A percentile compares a stretch with the other conserved stretches of the same genome.
Evolutionary conservation across 2,113 vertebrate species (phyloP).

Genomic region (Prochilodus magdalenae): DNA sequence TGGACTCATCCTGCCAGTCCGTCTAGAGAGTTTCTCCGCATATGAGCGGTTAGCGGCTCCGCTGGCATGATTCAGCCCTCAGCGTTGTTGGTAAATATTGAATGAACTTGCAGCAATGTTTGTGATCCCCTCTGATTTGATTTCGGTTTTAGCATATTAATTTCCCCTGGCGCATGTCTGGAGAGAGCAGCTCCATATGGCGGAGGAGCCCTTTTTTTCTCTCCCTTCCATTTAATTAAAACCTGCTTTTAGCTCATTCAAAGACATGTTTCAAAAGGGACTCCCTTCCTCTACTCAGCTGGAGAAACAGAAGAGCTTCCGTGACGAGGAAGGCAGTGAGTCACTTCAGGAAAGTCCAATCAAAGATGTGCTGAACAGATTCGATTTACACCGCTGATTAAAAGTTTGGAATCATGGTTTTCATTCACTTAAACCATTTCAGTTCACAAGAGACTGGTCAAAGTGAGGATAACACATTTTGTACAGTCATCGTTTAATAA

Average conservation of each 20-base stretch:
- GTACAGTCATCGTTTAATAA: too few relatives aligned
- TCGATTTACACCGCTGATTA: too few relatives aligned
- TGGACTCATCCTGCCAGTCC: neutral
- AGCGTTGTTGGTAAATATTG: constrained; percentile 32
- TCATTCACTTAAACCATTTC: too few relatives aligned
- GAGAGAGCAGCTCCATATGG: constrained; percentile 43
- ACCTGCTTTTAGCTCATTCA: constrained; percentile 49
- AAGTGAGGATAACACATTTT: too few relatives aligned
- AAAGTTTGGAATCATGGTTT: too few relatives aligned
- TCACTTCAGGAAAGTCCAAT: neutral
- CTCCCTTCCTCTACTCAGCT: neutral
- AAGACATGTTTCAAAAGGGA: constrained; percentile 27
- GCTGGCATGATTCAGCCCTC: neutral
- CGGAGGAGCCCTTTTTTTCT: constrained; percentile 18
- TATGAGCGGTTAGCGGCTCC: neutral
- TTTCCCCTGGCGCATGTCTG: constrained; percentile 54
- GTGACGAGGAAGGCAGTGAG: neutral
- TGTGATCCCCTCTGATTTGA: constrained; percentile 47
- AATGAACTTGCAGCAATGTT: constrained; percentile 42
- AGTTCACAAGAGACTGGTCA: too few relatives aligned
- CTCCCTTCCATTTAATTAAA: constrained; percentile 53
- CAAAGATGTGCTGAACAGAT: too few relatives aligned
- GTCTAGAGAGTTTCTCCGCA: neutral
- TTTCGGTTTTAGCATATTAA: constrained; percentile 49
- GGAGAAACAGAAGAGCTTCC: neutral